Base-by-base conservation (phyloP, 1,140 invertebrate species). In the Temnothorax longispinosus region DNA sequence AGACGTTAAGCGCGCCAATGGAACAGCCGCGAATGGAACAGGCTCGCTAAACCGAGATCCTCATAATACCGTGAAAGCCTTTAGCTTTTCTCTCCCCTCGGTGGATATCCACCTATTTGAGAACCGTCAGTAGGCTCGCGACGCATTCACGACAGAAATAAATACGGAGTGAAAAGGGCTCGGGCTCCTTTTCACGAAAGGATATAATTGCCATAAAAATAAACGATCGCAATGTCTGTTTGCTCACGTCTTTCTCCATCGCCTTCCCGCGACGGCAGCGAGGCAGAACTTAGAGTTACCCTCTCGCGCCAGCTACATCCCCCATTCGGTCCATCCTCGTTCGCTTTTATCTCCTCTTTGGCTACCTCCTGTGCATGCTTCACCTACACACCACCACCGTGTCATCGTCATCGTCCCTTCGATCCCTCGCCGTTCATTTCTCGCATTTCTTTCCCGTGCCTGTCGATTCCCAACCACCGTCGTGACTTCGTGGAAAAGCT, bases 191-290 rank as follows among this genome's bases (percentile, higher is more conserved):
- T 95, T 93, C 92, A 94, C 89, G 87, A 89, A 93, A 93, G 92
- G 94, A 94, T 94, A 94, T 94, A 95, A 95, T 95, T 95, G 94
- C 94, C 93, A 94, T 92, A 93, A 94, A 94, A 94, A 95, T 94
- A 95, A 95, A 94, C 92, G 94, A 95, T 94, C 87, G 91, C 90
- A 87, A 88, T 91, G 91, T 93, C 91, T 94, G 93, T 94, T 94
- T 94, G 93, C 94, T 87, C 88, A 87, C 90, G 88, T 91, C 90
- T 89, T 81, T 69, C 78, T 58, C 54, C 50, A 69, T 35, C 54
- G 13, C 82, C 11, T 47, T 15, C 67, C 38, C 18, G 67, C 58
- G 52, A 47, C 47, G 1, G 1, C 65, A 38, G 18, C 47, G 65
- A 52, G 41, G 50, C 58, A n/a, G 69, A 82, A 44, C 60, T 82